phyloP scores from a whole-genome alignment of 92 coral and sea anemone genomes.

The Hydrozoanthus gracilis region DNA sequence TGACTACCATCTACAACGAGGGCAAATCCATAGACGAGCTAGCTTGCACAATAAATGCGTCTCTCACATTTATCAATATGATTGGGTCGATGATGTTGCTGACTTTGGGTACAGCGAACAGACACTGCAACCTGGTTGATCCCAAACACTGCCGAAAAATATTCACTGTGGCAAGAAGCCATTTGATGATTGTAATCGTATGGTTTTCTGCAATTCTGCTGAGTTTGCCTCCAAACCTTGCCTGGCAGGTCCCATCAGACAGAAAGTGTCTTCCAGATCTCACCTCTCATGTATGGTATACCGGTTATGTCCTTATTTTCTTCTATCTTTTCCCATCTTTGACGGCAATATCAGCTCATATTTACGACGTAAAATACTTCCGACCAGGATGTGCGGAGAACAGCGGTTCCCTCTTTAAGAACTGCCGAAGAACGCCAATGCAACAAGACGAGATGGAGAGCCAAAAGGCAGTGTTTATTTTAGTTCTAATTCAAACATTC shows the following conservation, averaged over 20 bases:
- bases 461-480: conserved; percentile 71
- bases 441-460: conserved; percentile 65
- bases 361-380: conserved; percentile 67
- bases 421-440: conserved; percentile 60
- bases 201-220: conserved; percentile 66
- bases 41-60: conserved; percentile 68
- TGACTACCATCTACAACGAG: conserved; percentile 75
- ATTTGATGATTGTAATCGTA: conserved; percentile 55
- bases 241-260: conserved; percentile 69
- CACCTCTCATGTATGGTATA: conserved; percentile 75
- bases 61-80: conserved; percentile 71
- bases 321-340: conserved; percentile 67
- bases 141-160: conserved; percentile 69
- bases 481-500: conserved; percentile 66
- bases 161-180: conserved; percentile 62
- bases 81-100: conserved; percentile 77
- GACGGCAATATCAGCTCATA: conserved; percentile 64
- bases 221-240: conserved; percentile 73
- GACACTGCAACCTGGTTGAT: conserved; percentile 72
- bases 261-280: conserved; percentile 78
- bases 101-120: conserved; percentile 66
- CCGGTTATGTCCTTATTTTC: conserved; percentile 62
- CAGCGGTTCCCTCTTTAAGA: conserved; percentile 49
- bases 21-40: conserved; percentile 58
- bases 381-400: conserved; percentile 67